Evolutionary conservation across 2,797 vertebrate genomes (phyloP), one percentile per base, ranked within the genome.

Genomic region (Eutrigla gurnardus): DNA sequence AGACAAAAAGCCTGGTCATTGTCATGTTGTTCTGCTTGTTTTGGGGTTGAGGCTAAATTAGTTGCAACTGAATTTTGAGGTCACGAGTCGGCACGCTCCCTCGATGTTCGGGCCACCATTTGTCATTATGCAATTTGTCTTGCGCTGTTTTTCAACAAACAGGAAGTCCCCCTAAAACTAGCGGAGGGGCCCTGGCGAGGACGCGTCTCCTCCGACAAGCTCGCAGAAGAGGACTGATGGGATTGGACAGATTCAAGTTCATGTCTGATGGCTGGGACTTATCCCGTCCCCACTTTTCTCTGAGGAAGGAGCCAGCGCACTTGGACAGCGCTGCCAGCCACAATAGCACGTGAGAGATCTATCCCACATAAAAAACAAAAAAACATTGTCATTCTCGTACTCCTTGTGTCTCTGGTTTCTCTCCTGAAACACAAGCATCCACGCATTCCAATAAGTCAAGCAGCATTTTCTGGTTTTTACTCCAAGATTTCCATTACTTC

Each of bases 51-150:
- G 67, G 80, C 82, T 54, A 90, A 94, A 93, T 94, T 93, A 90
- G 91, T 90, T 83, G 87, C 86, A 90, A 89, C 91, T 88, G 89
- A 89, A 88, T 76, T 25, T 77, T 91, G 91, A 94, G 92, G 91
- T 93, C 86, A 77, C 35, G 52, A 76, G 86, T 92, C 86, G 49
- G 89, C 90, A 80, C 61, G 87, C 90, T 92, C 89, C 85, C 81
- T 68, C 62, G 73, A 91, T 85, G 88, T 91, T 88, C 67, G 74
- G 62, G 86, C 83, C 89, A 84, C 88, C 82, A 89, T 89, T 92
- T 91, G 88, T 92, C 90, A 94, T 94, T 94, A 93, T 93, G 88
- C 94, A 92, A 94, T 95, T 94, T 94, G 94, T 95, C 91, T 25
- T 62, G 82, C 80, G 70, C 90, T 88, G 81, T 88, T 91, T 25